Base-by-base conservation (phyloP, 2,888 invertebrate genomes). In the Aproaerema taeniolella region DNA sequence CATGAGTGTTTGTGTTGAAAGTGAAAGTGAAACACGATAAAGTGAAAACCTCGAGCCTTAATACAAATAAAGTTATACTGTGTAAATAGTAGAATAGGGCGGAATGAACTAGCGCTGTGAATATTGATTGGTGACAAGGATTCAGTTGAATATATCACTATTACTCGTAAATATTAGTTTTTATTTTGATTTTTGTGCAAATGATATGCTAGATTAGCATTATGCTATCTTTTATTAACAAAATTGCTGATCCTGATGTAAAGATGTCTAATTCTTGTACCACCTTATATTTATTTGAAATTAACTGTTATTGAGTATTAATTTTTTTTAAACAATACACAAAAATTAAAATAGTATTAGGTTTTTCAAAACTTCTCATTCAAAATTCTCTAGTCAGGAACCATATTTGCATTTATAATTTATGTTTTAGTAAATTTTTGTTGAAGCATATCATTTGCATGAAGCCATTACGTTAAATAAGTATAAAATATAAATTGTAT, bases 381-480 rank as follows among this genome's bases (percentile, higher is more conserved):
- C 75, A 61, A 80, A 80, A 79, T 80, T 81, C 55, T 81, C 83
- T 80, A 80, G 83, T 83, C 81, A 67, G 80, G 69, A n/a, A n/a
- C 67, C 66, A 47, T 44, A 65, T 50, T 54, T 77, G 85, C 85
- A 85, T 85, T 85, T 85, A 85, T 85, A 81, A 83, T 75, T 85
- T 80, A 81, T 20, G 8, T 78, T n/a, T 72, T 51, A 45, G 16
- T 17, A 4, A 16, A 30, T 35, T 14, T 25, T 11, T 16, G 8
- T 25, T 45, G 29, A 41, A 38, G 58, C 61, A 73, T 79, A 81
- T 78, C 85, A 77, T 81, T 85, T 79, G 83, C 75, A 69, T 69
- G 61, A 73, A 70, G 20, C 26, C 11, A 28, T 13, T 20, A 17
- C 20, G 17, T 30, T 13, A 30, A 9, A 17, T 35, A 17, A 28